Base-by-base conservation (phyloP, 35 echinoderm and acorn worm genomes). In the Hemicentrotus pulcherrimus region DNA sequence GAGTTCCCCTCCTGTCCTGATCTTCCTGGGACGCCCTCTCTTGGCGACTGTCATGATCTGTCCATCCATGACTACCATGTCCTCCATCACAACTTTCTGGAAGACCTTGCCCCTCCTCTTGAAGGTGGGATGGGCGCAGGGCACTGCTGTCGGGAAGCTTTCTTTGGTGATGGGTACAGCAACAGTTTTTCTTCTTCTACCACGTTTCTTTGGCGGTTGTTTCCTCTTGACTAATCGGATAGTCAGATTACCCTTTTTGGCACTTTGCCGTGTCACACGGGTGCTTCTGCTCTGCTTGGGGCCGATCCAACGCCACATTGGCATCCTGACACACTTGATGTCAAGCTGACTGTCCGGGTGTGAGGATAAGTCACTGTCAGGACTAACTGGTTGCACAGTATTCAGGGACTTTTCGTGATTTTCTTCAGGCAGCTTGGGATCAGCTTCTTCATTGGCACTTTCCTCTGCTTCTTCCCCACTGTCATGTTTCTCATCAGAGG, bases 1-100 rank as follows among this genome's bases (percentile, higher is more conserved):
- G 48, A 31, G 46, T 58, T 93, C 46, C 45, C 48, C 91, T 31
- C 58, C 91, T 58, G 91, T 13, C 46, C 46, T 93, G 46, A 93
- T 33, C 46, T 93, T 93, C 47, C 91, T 93, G 91, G 91, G 91
- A 14, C 91, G 45, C 91, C 91, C 91, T 93, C 91, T 32, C 46
- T 58, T 93, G 91, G 13, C 28, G 30, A 93, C 48, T n/a, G 91
- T 93, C 48, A 93, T 50, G 91, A 93, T 93, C 91, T 93, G 91
- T 93, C 91, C 91, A 93, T 93, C 91, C 91, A 93, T 93, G 11
- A 93, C 48, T 5, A 93, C 48, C 91, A 93, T 93, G 48, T 93
- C 91, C 91, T 93, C 91, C 91, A 93, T 93, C 30, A 93, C 91
- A 0, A 93, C 91, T 58, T 58, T 93, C 91, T 93, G 91, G 48